A percentile compares a stretch with the other conserved stretches of the same genome.
phyloP scores from a whole-genome alignment of 2,797 vertebrate species.

The Chelon labrosus region DNA sequence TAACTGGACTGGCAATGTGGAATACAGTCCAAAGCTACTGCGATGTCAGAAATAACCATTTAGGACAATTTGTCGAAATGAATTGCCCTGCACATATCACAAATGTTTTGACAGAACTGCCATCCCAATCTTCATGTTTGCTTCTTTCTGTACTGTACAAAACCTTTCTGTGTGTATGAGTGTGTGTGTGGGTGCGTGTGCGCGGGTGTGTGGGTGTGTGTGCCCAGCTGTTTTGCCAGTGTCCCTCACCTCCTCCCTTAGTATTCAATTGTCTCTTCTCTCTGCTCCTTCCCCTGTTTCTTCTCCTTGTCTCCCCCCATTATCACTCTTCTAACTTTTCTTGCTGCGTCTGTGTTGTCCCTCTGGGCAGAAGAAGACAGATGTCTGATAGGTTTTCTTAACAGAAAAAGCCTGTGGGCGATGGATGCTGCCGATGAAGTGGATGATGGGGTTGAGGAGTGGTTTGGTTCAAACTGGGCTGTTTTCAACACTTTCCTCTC shows the following conservation, averaged over 20 bases:
- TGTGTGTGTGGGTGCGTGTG: not conserved
- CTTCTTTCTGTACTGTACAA: not conserved
- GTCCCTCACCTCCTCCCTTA: slow-evolving; percentile 1
- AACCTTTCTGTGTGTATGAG: not conserved
- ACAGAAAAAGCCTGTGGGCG: slow-evolving; percentile 23
- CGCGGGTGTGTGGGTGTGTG: not conserved
- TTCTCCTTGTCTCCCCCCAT: not conserved
- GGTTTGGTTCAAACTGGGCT: slow-evolving; percentile 14
- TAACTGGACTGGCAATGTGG: not conserved
- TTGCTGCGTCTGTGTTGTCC: slow-evolving; percentile 23
- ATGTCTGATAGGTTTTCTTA: slow-evolving; percentile 59
- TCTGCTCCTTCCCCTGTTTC: not conserved
- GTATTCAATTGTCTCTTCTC: slow-evolving; percentile 1
- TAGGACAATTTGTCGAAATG: too few species aligned
- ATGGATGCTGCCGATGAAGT: slow-evolving; percentile 46
- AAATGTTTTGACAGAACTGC: not conserved
- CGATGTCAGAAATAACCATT: too few species aligned
- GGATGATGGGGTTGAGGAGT: slow-evolving; percentile 28
- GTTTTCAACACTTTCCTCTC: slow-evolving; percentile 27
- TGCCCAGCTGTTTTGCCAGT: slow-evolving; percentile 4
- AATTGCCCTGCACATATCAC: too few species aligned
- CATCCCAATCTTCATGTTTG: not conserved
- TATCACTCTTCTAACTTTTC: slow-evolving; percentile 20
- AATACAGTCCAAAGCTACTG: not conserved
- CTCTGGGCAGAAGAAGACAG: slow-evolving; percentile 48